phyloP scores from a whole-genome alignment of 2,113 vertebrate genomes.

The Sciurus niger region DNA sequence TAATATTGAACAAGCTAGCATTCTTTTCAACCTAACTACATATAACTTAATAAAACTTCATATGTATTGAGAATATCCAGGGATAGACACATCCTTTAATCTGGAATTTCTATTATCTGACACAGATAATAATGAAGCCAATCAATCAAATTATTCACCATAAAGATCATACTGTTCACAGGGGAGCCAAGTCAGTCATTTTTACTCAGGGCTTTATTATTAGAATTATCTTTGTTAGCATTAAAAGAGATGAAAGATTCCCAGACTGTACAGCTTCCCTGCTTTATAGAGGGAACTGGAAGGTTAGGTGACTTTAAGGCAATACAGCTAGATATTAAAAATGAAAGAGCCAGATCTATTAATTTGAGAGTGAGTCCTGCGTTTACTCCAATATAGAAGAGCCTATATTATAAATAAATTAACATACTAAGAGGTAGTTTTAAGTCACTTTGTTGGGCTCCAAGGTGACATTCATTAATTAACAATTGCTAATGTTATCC shows the following conservation, averaged over 20 bases:
- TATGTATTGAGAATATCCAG: background rate
- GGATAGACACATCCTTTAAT: background rate
- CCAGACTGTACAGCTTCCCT: background rate
- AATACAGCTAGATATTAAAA: background rate
- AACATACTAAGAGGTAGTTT: background rate
- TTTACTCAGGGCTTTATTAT: conserved; percentile 18
- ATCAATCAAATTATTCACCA: conserved; percentile 55
- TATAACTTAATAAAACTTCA: conserved; percentile 15
- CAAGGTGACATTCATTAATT: conserved; percentile 28
- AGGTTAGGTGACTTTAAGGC: background rate
- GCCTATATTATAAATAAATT: background rate
- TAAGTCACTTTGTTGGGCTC: background rate
- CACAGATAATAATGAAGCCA: conserved; percentile 44
- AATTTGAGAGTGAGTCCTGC: background rate
- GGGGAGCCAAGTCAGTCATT: background rate
- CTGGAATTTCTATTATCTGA: conserved; percentile 27
- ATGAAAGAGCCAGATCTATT: background rate
- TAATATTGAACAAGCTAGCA: conserved; percentile 45
- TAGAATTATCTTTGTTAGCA: conserved; percentile 36
- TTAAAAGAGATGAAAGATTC: conserved; percentile 23
- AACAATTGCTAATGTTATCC: background rate
- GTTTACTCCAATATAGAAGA: conserved; percentile 36
- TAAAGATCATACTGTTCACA: background rate
- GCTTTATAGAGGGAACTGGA: conserved; percentile 22
- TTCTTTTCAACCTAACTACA: conserved; percentile 33